These are phyloP conservation scores for Heliornis fulica DNA, from an alignment of 2,113 vertebrate species.

Conservation along the genomic window DNA sequence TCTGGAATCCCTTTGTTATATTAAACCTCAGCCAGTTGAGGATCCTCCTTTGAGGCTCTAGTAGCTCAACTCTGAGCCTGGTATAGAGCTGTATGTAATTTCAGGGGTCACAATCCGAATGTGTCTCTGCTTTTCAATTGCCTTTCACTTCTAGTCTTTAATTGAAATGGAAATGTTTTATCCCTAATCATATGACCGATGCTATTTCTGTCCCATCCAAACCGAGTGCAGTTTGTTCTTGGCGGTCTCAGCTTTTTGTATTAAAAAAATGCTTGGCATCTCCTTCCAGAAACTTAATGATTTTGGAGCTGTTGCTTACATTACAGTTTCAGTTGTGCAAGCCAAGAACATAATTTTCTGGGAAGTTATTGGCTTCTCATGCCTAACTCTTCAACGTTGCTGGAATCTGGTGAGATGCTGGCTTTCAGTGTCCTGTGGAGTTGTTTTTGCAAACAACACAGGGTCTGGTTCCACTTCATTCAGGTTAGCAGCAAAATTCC, in stretches of 20 bases:
- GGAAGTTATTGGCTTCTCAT: neutral
- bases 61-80: neutral
- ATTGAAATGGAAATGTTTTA: neutral
- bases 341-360: conserved; percentile 6
- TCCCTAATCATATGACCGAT: neutral
- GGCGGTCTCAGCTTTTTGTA: neutral
- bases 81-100: neutral
- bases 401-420: neutral
- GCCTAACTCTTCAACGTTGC: neutral
- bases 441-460: neutral
- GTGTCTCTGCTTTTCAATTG: neutral
- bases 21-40: neutral
- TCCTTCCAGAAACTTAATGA: neutral
- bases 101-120: neutral
- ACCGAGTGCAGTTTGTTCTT: neutral
- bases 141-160: neutral
- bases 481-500: neutral
- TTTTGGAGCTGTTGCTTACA: neutral
- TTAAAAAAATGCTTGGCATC: neutral
- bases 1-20: neutral
- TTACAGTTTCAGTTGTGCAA: neutral
- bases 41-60: neutral
- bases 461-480: neutral
- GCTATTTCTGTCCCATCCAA: neutral
- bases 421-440: neutral